Percentiles rank a stretch among this genome's conserved stretches.
Conservation (phyloP, 2,797 vertebrate species). For the Poeciliopsis infans region DNA sequence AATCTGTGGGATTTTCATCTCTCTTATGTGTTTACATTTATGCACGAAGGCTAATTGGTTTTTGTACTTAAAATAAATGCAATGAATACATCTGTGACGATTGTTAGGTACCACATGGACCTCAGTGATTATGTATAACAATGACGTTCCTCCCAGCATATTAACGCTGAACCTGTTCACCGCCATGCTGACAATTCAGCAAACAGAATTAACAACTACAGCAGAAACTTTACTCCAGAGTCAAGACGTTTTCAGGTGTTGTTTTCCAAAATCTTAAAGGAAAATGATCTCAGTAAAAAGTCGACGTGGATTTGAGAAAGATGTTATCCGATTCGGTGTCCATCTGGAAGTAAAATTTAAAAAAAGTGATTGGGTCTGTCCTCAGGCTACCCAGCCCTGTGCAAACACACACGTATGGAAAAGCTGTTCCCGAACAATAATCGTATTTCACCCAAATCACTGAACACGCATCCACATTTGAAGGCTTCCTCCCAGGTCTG, state of each 20-base stretch:
- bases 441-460: conserved; percentile 69
- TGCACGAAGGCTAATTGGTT: not conserved
- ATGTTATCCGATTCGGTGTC: conserved; percentile 31
- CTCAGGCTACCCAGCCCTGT: conserved; percentile 45
- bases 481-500: conserved; percentile 70
- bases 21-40: not conserved
- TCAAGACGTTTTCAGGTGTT: conserved; percentile 30
- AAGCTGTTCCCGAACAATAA: conserved; percentile 32
- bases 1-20: not conserved
- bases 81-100: not conserved
- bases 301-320: conserved; percentile 18
- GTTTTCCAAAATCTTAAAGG: conserved; percentile 8
- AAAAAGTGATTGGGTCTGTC: conserved; percentile 49
- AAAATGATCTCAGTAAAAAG: conserved; percentile 10
- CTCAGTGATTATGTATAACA: not conserved
- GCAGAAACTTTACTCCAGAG: conserved; percentile 23
- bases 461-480: conserved; percentile 73
- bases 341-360: conserved; percentile 11
- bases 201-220: conserved; percentile 28
- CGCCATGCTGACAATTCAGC: conserved; percentile 2
- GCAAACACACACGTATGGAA: conserved; percentile 26
- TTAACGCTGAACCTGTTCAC: not conserved
- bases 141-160: conserved; percentile 2
- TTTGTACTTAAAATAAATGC: conserved; percentile 7
- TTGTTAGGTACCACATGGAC: not conserved